These are phyloP conservation scores for Polypedilum vanderplanki DNA, from an alignment of 1,140 invertebrate species.

Conservation along the genomic window DNA sequence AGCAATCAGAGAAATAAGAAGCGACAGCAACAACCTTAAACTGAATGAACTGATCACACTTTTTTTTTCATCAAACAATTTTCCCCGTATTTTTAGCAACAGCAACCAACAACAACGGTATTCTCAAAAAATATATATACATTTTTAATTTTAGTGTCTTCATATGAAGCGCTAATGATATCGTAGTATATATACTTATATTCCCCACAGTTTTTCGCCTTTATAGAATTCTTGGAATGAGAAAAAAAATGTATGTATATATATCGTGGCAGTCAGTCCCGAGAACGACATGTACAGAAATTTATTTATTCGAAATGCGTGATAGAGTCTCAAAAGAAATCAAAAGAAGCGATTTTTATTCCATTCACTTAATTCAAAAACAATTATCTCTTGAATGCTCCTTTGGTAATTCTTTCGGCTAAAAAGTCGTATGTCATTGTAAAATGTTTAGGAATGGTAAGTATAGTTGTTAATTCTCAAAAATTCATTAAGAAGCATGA, in stretches of 20 bases:
- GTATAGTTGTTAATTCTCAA: too few relatives aligned
- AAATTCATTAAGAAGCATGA: neutral
- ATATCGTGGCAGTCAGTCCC: neutral
- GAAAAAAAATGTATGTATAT: neutral
- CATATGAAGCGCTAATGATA: conserved; percentile 10
- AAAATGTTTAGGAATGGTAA: too few relatives aligned
- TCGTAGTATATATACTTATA: neutral
- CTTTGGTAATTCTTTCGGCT: too few relatives aligned
- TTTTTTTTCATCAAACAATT: neutral
- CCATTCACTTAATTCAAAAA: too few relatives aligned
- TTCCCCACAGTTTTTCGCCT: conserved; percentile 16
- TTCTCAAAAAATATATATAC: neutral
- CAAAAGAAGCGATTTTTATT: too few relatives aligned
- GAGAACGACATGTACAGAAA: neutral
- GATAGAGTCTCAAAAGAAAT: neutral
- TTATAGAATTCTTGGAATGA: neutral
- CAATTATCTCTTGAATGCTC: too few relatives aligned
- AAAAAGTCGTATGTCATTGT: too few relatives aligned
- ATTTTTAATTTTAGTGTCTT: neutral
- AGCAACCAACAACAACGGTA: neutral
- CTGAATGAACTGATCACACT: neutral
- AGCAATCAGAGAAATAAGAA: conserved; percentile 18
- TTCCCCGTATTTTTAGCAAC: neutral
- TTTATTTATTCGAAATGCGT: neutral
- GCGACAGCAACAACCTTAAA: neutral